Evolutionary conservation across 2,888 invertebrate species (phyloP), one percentile per base, ranked within the genome.

Genomic region (Tuberolachnus salignus): DNA sequence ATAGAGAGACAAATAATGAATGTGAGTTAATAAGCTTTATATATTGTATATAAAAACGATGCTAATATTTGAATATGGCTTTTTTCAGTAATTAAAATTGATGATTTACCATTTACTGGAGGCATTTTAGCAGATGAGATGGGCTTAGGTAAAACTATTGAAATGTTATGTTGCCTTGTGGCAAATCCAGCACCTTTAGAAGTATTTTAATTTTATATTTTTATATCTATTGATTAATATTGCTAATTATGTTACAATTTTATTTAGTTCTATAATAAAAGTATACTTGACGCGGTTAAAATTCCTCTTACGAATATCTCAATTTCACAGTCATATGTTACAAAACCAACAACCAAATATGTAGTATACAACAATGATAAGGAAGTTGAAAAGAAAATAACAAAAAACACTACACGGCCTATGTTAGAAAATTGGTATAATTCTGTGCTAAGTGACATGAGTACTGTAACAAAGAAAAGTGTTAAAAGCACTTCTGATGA

Each of bases 121-220:
- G 97, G 96, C 0, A 97, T 98, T 83, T 87, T 98, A 82, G 98
- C 97, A 0, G 98, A 98, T 85, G 98, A 98, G 87, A 98, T 98
- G 98, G 96, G 96, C 0, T 87, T 97, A 2, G 96, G 96, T 10
- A 97, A 97, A 87, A 97, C 97, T 0, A 92, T 97, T 82, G 96
- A 97, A 86, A 92, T 95, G 26, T 94, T 97, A 82, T 91, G 96
- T 0, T 96, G 81, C 57, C 81, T 81, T 3, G 42, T 80, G 46
- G 42, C 59, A 16, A 61, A 81, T 73, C 19, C 61, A 26, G 59
- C 78, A 21, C 69, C 78, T 23, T 10, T 59, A 16, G 69, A 78
- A 51, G 78, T 78, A 78, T n/a, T 46, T 57, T n/a, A 61, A 26
- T 49, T 61, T 26, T n/a, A 46, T 57, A 66, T 1, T 9, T 73